Conservation (phyloP, 2,888 invertebrate genomes). For the Seira musarum region DNA sequence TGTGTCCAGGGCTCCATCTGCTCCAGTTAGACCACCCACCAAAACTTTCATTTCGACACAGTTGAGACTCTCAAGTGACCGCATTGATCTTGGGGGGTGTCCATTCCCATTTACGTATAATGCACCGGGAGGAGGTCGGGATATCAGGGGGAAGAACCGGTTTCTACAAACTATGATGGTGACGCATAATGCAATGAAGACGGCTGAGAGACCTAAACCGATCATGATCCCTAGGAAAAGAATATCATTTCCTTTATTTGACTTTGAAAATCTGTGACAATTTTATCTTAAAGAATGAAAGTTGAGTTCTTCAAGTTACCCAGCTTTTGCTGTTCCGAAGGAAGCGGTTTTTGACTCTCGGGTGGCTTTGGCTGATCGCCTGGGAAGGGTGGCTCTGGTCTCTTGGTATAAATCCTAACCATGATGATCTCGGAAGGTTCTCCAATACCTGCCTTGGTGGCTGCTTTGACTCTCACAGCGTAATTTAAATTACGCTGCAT, state of each 20-base stretch:
- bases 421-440: constrained; percentile 48
- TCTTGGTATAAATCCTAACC: constrained; percentile 56
- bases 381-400: constrained; percentile 32
- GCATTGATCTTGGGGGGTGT: constrained; percentile 63
- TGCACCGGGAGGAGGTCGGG: constrained; percentile 52
- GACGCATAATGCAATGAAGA: constrained; percentile 63
- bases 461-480: constrained; percentile 63
- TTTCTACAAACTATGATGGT: constrained; percentile 66
- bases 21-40: constrained; percentile 51
- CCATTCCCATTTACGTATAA: constrained; percentile 65
- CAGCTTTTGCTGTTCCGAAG: constrained; percentile 46
- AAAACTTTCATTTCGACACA: constrained; percentile 68
- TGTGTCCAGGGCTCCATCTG: constrained; percentile 64
- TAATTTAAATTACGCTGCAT: constrained; percentile 58
- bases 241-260: background rate
- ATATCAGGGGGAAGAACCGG: constrained; percentile 64
- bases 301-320: constrained; percentile 31
- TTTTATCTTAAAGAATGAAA: background rate
- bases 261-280: too few species aligned
- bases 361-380: constrained; percentile 28
- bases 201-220: constrained; percentile 59
- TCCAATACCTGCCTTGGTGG: constrained; percentile 65
- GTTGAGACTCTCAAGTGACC: constrained; percentile 65
- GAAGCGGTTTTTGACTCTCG: background rate
- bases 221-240: constrained; percentile 58